Evolutionary conservation across 2,797 vertebrate genomes (phyloP).

Genomic region (Capromys pilorides): DNA sequence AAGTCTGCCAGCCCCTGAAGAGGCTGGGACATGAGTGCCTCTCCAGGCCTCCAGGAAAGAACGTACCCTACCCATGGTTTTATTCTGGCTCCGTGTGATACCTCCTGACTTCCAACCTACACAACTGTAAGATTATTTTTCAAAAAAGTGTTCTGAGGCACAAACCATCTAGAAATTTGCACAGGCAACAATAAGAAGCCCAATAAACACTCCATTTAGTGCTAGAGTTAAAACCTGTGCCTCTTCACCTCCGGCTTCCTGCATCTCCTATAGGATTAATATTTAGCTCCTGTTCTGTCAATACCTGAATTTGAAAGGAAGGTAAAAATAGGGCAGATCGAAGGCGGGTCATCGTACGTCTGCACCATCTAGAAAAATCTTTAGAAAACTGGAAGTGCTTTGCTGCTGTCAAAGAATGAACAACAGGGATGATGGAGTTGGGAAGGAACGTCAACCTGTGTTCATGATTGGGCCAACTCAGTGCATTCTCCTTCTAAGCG

Average conservation of each 20-base stretch:
- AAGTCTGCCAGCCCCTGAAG: neutral
- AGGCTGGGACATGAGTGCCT: neutral
- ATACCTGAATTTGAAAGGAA: neutral
- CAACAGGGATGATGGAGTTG: neutral
- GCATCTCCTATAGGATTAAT: neutral
- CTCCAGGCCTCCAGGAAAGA: neutral
- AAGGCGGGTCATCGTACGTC: neutral
- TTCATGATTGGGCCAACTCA: neutral
- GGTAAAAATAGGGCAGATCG: neutral
- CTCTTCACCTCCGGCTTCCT: neutral
- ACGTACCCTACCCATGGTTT: neutral
- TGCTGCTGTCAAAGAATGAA: neutral
- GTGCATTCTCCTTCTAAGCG: neutral
- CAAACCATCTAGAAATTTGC: neutral
- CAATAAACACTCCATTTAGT: neutral
- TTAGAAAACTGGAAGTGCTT: conserved; percentile 19
- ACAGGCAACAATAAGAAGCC: neutral
- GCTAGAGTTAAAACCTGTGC: neutral
- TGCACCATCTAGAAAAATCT: conserved; percentile 13
- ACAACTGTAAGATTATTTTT: neutral
- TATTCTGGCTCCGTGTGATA: neutral
- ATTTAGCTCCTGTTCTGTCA: neutral
- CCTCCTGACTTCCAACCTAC: neutral
- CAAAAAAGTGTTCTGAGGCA: neutral
- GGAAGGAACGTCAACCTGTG: neutral